Conservation (phyloP, 2,797 vertebrate species). For the Myotis myotis region DNA sequence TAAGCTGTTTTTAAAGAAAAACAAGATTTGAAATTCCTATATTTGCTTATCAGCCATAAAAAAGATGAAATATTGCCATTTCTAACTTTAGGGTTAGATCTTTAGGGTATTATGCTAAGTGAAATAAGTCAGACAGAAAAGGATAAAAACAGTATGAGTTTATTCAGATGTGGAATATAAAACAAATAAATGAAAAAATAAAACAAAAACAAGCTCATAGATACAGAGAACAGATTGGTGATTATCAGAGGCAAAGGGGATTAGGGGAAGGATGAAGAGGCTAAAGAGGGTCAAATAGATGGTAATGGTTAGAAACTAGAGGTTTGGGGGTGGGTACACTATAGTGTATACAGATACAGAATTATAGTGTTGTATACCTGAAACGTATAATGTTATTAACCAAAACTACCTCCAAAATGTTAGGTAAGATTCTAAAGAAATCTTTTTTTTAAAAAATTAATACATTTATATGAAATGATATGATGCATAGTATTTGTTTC, state of each 20-base stretch:
- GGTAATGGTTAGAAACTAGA: neutral
- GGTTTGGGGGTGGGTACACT: neutral
- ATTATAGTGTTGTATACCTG: neutral
- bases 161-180: neutral
- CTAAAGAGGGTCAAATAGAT: neutral
- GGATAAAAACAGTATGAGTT: neutral
- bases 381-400: neutral
- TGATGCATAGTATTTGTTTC: neutral
- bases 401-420: neutral
- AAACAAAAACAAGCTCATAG: too few relatives aligned
- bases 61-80: neutral
- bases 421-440: neutral
- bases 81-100: neutral
- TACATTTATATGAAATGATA: neutral
- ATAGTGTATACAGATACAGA: neutral
- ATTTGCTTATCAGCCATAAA: neutral
- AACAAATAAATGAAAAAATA: neutral
- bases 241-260: too few relatives aligned
- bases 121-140: too few relatives aligned
- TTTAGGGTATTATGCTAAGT: too few relatives aligned
- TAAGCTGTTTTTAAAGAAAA: constrained; percentile 1
- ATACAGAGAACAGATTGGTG: too few relatives aligned
- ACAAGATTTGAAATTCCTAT: neutral
- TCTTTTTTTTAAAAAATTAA: neutral
- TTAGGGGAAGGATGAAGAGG: too few relatives aligned